phyloP scores from a whole-genome alignment of 2,797 vertebrate genomes.

The Potorous gilbertii region DNA sequence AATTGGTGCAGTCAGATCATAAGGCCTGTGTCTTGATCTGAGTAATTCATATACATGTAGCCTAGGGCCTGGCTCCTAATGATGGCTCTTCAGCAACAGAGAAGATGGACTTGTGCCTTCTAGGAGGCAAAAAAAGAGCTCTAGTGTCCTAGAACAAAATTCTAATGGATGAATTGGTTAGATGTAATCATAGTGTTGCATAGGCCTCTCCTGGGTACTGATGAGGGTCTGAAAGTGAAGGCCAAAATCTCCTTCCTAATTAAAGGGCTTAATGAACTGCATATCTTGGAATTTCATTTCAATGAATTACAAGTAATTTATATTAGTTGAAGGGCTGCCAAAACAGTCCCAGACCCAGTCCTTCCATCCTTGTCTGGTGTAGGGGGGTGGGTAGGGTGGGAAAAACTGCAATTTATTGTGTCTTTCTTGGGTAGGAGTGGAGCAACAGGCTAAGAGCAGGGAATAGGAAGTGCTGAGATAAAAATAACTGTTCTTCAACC shows the following conservation, averaged over 20 bases:
- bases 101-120: neutral
- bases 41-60: neutral
- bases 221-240: slow-evolving; percentile 72
- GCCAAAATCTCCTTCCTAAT: slow-evolving; percentile 80
- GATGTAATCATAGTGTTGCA: slow-evolving; percentile 77
- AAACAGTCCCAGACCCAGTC: slow-evolving; percentile 33
- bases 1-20: neutral
- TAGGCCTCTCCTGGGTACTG: slow-evolving; percentile 73
- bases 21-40: neutral
- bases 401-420: neutral
- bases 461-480: neutral
- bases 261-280: slow-evolving; percentile 80
- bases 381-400: neutral
- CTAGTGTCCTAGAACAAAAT: slow-evolving; percentile 40
- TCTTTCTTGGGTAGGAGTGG: neutral
- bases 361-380: neutral
- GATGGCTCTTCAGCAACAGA: neutral
- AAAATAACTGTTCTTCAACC: neutral
- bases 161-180: slow-evolving; percentile 75
- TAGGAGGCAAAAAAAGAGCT: neutral
- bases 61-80: neutral
- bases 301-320: slow-evolving; percentile 82
- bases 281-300: slow-evolving; percentile 76
- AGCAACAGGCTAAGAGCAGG: neutral
- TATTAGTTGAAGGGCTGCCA: slow-evolving; percentile 25